A percentile compares a stretch with the other conserved stretches of the same genome.
phyloP scores from a whole-genome alignment of 1,140 invertebrate species.

The Heliothis subflexa region DNA sequence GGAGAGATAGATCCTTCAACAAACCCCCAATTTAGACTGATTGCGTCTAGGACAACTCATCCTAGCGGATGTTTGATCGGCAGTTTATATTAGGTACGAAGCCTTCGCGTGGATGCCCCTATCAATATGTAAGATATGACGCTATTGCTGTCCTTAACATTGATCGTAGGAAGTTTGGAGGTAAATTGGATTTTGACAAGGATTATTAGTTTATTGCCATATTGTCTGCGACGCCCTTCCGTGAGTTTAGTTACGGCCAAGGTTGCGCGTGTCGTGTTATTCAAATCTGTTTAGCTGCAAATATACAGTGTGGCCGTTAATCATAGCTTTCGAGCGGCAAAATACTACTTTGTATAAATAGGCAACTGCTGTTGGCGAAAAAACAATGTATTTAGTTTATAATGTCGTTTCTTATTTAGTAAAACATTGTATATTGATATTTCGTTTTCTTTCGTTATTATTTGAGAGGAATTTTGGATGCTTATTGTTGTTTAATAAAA shows the following conservation, averaged over 20 bases:
- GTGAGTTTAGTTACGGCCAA: constrained; percentile 31
- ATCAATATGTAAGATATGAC: neutral
- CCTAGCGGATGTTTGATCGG: no score
- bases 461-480: no score
- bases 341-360: constrained; percentile 12
- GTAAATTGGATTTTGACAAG: constrained; percentile 33
- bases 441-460: no score
- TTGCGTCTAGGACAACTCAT: no score
- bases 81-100: no score
- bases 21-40: neutral
- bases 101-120: neutral
- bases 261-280: constrained; percentile 13
- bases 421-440: no score
- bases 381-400: neutral
- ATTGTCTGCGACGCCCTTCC: constrained; percentile 21
- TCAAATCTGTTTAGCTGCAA: constrained; percentile 15
- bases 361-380: neutral
- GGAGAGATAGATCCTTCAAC: neutral
- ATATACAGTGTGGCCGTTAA: constrained; percentile 4
- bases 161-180: constrained; percentile 1
- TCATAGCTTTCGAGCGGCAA: neutral
- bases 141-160: constrained; percentile 11
- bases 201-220: constrained; percentile 19
- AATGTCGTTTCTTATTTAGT: neutral
- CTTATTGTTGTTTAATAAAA: no score